Base-by-base conservation (phyloP, 2,113 vertebrate genomes). In the Hystrix brachyura region DNA sequence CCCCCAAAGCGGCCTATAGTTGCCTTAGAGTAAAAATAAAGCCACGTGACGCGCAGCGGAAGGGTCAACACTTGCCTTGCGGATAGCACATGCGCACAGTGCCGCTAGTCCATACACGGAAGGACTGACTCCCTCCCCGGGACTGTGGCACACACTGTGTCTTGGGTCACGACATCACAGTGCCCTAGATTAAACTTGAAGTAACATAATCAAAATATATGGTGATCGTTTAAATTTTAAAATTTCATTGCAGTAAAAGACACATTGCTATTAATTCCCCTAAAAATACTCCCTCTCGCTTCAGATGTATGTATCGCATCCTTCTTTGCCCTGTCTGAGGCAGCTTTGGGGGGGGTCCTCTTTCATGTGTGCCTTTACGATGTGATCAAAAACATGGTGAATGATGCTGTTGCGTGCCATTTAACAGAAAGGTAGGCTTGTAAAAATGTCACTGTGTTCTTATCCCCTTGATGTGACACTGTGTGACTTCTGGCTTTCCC, bases 31-130 rank as follows among this genome's bases (percentile, higher is more conserved):
- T 76, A 38, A 64, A 82, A 80, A 29, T 7, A 19, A 87, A 38
- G 2, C 13, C 12, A 8, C 3, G 3, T 7, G 19, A 3, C 53
- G 53, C 34, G 34, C 46, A 38, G 53, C 5, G 51, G 76, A 88
- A 76, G n/a, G 74, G 34, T 23, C 4, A 0, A 14, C 4, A 59
- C 53, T 53, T 29, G 15, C 1, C 1, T 57, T 34, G 34, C 18
- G 21, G 5, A 81, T 7, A 12, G 1, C 9, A 34, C 7, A 0
- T 0, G 7, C 1, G 0, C 6, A 8, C 9, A 18, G 59, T 64
- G 32, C 12, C 59, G 43, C 11, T 18, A 29, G n/a, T 59, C 21
- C 27, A 1, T 12, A 34, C 9, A 23, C 46, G 14, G 0, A 17
- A 12, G 7, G 6, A 38, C 7, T 62, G 51, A 71, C 13, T 14